Evolutionary conservation across 2,797 vertebrate species (phyloP).

Genomic region (Eutrigla gurnardus): DNA sequence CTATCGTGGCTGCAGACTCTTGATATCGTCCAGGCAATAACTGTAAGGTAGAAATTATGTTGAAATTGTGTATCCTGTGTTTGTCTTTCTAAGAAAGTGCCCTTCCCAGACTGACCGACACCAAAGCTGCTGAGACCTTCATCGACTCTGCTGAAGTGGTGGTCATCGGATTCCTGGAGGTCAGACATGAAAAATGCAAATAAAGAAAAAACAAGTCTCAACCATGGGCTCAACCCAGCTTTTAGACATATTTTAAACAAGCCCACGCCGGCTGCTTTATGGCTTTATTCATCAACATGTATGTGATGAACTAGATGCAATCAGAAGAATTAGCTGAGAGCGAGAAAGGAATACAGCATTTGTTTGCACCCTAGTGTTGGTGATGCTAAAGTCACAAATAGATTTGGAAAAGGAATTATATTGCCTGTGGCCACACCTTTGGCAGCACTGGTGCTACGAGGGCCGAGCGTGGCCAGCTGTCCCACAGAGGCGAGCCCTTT

Average conservation of each 20-base stretch:
- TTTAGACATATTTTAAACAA: constrained; percentile 10
- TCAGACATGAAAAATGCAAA: constrained; percentile 59
- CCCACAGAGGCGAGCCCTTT: constrained; percentile 70
- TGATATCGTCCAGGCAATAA: background rate
- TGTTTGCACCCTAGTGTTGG: constrained; percentile 38
- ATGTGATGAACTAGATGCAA: constrained; percentile 40
- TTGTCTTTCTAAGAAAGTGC: constrained; percentile 58
- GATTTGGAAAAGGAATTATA: constrained; percentile 47
- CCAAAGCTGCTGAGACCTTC: constrained; percentile 77
- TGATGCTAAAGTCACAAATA: constrained; percentile 58
- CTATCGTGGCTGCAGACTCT: background rate
- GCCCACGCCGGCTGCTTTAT: constrained; percentile 15
- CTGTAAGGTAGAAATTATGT: background rate
- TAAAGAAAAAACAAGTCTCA: constrained; percentile 10
- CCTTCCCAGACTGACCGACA: constrained; percentile 72
- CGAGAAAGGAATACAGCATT: constrained; percentile 37
- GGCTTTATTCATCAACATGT: constrained; percentile 30
- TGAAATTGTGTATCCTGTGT: background rate
- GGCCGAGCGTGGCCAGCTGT: constrained; percentile 46
- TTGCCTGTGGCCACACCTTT: constrained; percentile 73
- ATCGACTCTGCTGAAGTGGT: constrained; percentile 82
- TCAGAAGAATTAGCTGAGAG: constrained; percentile 44
- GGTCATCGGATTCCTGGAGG: constrained; percentile 85
- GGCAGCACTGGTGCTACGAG: constrained; percentile 52
- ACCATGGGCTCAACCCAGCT: constrained; percentile 23